Evolutionary conservation across 1,140 invertebrate species (phyloP).

Genomic region (Brachionus sp.): DNA sequence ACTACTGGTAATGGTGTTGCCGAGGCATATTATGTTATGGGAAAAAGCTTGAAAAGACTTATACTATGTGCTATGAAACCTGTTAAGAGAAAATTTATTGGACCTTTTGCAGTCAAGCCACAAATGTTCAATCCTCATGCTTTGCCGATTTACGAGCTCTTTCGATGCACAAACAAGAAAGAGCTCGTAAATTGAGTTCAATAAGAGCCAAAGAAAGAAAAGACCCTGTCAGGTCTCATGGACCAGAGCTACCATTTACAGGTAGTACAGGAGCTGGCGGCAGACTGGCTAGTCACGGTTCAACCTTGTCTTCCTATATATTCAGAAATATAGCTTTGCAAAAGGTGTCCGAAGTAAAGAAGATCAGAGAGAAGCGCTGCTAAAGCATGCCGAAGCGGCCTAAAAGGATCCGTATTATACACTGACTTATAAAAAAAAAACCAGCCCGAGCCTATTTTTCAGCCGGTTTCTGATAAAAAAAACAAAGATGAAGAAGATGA

Average conservation of each 20-base stretch:
- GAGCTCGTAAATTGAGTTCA: slow-evolving; percentile 69
- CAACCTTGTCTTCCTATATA: slow-evolving; percentile 92
- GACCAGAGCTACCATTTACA: slow-evolving; percentile 89
- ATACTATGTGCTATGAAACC: slow-evolving; percentile 79
- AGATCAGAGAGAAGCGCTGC: slow-evolving; percentile 89
- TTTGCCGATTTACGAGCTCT: too few relatives aligned
- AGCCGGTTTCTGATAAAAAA: not conserved
- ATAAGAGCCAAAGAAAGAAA: slow-evolving; percentile 16
- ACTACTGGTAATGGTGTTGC: slow-evolving; percentile 85
- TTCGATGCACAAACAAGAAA: slow-evolving; percentile 88
- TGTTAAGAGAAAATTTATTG: slow-evolving; percentile 64
- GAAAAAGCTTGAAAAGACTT: slow-evolving; percentile 66
- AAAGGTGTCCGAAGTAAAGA: slow-evolving; percentile 88
- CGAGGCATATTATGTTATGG: slow-evolving; percentile 83
- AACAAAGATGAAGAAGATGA: slow-evolving; percentile 24
- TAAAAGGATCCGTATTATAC: slow-evolving; percentile 92
- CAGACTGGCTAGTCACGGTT: slow-evolving; percentile 85
- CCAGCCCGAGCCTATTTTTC: slow-evolving; percentile 71
- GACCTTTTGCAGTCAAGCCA: slow-evolving; percentile 68
- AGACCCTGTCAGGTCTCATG: slow-evolving; percentile 68
- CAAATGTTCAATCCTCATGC: slow-evolving; percentile 69
- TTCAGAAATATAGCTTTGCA: slow-evolving; percentile 83
- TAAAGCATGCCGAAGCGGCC: slow-evolving; percentile 94
- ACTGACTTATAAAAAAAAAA: slow-evolving; percentile 76
- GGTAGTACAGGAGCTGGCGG: slow-evolving; percentile 79